A percentile compares a stretch with the other conserved stretches of the same genome.
Evolutionary conservation across 2,888 invertebrate genomes (phyloP).

Genomic region (Carcina quercana): DNA sequence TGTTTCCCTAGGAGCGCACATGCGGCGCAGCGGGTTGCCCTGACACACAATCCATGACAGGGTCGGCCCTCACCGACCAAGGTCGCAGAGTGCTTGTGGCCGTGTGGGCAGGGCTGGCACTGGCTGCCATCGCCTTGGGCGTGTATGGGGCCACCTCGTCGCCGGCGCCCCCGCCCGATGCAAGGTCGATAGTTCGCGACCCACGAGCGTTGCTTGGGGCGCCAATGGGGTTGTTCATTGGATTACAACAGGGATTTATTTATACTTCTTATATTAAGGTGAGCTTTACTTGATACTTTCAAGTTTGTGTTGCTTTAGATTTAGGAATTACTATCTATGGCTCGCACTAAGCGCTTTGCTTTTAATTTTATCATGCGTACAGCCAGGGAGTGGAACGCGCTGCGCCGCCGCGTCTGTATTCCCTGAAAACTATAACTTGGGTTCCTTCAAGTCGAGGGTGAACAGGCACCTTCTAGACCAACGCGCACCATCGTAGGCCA

Average conservation of each 20-base stretch:
- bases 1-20: slow-evolving; percentile 40
- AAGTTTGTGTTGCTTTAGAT: too few species aligned
- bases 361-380: too few species aligned
- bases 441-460: too few species aligned
- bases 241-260: slow-evolving; percentile 89
- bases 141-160: slow-evolving; percentile 49
- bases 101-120: slow-evolving; percentile 46
- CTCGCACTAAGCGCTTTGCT: too few species aligned
- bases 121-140: slow-evolving; percentile 42
- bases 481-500: too few species aligned
- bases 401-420: too few species aligned
- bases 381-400: too few species aligned
- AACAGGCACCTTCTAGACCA: too few species aligned
- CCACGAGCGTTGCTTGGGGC: slow-evolving; percentile 80
- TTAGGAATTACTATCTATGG: too few species aligned
- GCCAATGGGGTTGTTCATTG: slow-evolving; percentile 86
- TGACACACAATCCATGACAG: slow-evolving; percentile 41
- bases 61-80: slow-evolving; percentile 43
- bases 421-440: too few species aligned
- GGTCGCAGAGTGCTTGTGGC: slow-evolving; percentile 49
- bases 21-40: slow-evolving; percentile 62
- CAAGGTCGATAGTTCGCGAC: slow-evolving; percentile 66
- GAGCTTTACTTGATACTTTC: slow-evolving; percentile 15
- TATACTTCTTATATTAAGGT: slow-evolving; percentile 88
- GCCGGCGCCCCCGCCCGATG: slow-evolving; percentile 50